Evolutionary conservation across 2,888 invertebrate genomes (phyloP), one percentile per base, ranked within the genome.

Genomic region (Oxycera nigricornis): DNA sequence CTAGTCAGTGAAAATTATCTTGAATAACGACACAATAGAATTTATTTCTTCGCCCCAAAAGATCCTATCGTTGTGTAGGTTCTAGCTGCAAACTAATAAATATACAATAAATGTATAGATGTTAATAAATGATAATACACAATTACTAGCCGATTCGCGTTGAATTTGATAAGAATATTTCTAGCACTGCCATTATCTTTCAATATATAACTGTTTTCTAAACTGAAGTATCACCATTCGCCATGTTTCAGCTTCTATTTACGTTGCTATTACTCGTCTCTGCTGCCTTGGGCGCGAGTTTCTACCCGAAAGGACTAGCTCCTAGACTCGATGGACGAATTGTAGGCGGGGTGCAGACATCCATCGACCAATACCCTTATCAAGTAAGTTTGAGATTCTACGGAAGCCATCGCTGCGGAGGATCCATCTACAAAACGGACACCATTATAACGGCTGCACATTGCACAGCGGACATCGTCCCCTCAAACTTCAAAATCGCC

Each of bases 371-470:
- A 0, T 79, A 77, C 73, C 84, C 84, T 0, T 82, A 81, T 79
- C 82, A 82, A 76, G 77, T 84, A 1, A 84, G 84, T 0, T 30
- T 84, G 2, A 80, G 80, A 24, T 78, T 79, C n/a, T 79, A 83
- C 24, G 87, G 86, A 1, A 79, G 82, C 0, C 89, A 90, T 77
- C 81, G 83, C 0, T 90, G 90, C 78, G 90, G 90, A 0, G 90
- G 88, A 0, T 82, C 88, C 4, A 82, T 90, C 24, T 88, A 20
- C 20, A 62, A 46, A 17, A 2, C 50, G 11, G 14, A 41, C 11
- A 6, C 62, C 4, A 62, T 73, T 2, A 75, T 90, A 0, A 90
- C 90, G 0, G 90, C 90, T 17, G 90, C 90, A 3, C 90, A 90
- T 79, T 90, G 90, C 77, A 81, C 87, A 39, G 73, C 78, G 28